Conservation (phyloP, 64 coral and sea anemone genomes). For the Actinia tenebrosa region DNA sequence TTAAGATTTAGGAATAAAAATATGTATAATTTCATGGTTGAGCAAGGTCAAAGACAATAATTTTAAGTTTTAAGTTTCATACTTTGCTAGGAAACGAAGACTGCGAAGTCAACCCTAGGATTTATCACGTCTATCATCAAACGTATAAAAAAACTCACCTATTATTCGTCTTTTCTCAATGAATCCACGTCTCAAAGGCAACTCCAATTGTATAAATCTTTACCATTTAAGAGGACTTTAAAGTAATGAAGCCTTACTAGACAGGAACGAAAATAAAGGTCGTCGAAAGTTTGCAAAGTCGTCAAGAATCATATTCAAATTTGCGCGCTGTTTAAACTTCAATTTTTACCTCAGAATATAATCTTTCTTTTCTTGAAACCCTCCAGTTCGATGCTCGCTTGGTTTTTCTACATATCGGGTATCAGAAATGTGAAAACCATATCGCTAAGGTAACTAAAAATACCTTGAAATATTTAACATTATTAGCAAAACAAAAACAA, state of each 20-base stretch:
- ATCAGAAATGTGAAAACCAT: background rate
- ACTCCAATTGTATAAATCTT: background rate
- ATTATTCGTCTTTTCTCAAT: background rate
- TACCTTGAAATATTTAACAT: constrained; percentile 15
- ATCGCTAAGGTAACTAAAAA: constrained; percentile 10
- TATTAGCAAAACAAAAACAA: constrained; percentile 14
- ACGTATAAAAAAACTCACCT: background rate
- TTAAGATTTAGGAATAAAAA: no score
- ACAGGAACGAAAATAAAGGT: background rate
- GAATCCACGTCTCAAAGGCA: background rate
- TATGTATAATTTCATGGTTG: no score
- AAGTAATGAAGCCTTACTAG: background rate
- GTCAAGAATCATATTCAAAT: constrained; percentile 14
- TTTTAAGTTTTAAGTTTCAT: background rate
- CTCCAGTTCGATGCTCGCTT: background rate
- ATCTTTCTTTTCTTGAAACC: background rate
- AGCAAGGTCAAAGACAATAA: no score
- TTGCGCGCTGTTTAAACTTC: constrained; percentile 22
- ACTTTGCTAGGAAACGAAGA: background rate
- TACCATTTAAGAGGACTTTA: background rate
- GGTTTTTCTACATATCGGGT: background rate
- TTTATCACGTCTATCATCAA: background rate
- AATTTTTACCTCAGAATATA: background rate
- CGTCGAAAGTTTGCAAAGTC: background rate
- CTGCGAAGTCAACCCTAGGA: background rate